These are phyloP conservation scores for Cairina moschata DNA, from an alignment of 2,113 vertebrate genomes.

Conservation along the genomic window DNA sequence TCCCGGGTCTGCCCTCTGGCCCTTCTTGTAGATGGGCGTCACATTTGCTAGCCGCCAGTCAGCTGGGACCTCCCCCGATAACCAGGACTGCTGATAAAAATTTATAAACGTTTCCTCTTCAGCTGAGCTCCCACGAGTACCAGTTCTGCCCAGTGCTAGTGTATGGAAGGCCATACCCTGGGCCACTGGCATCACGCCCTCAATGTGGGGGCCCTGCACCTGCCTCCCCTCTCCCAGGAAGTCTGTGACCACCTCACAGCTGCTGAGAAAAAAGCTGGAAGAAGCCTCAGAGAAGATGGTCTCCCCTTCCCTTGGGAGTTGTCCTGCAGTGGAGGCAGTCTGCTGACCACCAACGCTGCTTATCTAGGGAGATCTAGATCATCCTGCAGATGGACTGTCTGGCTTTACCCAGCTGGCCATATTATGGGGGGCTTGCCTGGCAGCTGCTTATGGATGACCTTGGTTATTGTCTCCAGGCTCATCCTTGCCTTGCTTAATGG, in stretches of 20 bases:
- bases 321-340: neutral
- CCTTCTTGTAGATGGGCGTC: too few relatives aligned
- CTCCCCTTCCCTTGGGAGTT: too few relatives aligned
- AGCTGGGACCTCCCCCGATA: too few relatives aligned
- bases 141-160: neutral
- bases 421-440: neutral
- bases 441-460: neutral
- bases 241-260: neutral
- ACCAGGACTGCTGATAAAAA: too few relatives aligned
- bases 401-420: neutral
- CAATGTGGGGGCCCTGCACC: neutral
- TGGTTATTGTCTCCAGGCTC: neutral
- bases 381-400: neutral
- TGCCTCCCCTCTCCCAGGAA: neutral
- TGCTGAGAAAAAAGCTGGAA: neutral
- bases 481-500: neutral
- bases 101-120: neutral
- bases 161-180: neutral
- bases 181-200: neutral
- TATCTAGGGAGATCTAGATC: neutral
- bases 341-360: fast-evolving
- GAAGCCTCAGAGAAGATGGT: too few relatives aligned
- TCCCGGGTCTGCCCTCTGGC: too few relatives aligned
- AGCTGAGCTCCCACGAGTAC: neutral
- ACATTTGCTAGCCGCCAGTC: too few relatives aligned